Evolutionary conservation across 2,113 vertebrate species (phyloP).

Genomic region (Phylloscopus trochilus): DNA sequence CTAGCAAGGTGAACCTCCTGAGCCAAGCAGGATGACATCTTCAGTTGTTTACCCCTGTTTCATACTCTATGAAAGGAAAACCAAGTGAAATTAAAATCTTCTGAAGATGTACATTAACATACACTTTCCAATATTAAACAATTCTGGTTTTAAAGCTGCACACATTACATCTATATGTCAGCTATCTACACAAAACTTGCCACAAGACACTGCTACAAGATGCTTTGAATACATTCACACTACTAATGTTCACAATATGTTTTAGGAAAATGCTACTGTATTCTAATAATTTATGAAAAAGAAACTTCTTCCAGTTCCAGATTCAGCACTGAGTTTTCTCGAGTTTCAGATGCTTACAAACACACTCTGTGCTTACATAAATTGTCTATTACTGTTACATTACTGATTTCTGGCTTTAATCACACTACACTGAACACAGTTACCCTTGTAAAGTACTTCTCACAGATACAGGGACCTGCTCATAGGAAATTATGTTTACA

Average conservation of each 20-base stretch:
- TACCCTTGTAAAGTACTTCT: neutral
- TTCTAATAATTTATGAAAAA: neutral
- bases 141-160: neutral
- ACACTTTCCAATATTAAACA: neutral
- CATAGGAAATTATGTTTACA: neutral
- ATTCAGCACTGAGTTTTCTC: neutral
- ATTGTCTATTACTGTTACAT: neutral
- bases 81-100: slow-evolving; percentile 21
- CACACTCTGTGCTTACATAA: neutral
- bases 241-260: neutral
- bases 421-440: neutral
- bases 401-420: neutral
- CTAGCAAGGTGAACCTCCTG: slow-evolving; percentile 77
- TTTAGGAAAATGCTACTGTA: neutral
- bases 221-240: neutral
- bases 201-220: neutral
- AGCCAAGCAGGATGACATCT: slow-evolving; percentile 68
- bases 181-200: neutral
- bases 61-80: slow-evolving; percentile 37
- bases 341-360: neutral
- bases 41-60: neutral
- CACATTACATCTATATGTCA: neutral
- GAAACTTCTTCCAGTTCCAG: neutral
- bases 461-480: neutral
- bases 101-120: neutral